A percentile compares a stretch with the other conserved stretches of the same genome.
These are phyloP conservation scores for Hoplodrina blanda DNA, from an alignment of 2,888 invertebrate species.

Conservation along the genomic window DNA sequence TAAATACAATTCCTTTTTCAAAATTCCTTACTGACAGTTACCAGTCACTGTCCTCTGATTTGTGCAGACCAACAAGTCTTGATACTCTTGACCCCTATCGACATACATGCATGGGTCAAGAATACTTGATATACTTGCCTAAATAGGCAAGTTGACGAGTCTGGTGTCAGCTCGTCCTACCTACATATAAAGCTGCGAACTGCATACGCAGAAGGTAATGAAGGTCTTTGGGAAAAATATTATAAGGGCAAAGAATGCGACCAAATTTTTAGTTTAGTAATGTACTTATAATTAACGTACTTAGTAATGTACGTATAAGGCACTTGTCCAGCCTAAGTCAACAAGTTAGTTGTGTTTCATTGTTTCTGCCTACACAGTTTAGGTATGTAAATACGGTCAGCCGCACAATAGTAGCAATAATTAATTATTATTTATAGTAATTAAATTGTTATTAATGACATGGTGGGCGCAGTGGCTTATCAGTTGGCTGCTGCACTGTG, in stretches of 20 bases:
- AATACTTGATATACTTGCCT: constrained; percentile 45
- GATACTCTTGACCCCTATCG: constrained; percentile 50
- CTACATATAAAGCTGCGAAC: neutral
- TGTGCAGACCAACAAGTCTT: constrained; percentile 41
- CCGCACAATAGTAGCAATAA: too few relatives aligned
- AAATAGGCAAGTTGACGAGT: constrained; percentile 58
- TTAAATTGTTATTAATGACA: too few relatives aligned
- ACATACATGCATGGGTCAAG: constrained; percentile 47
- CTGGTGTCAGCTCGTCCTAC: neutral
- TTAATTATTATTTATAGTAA: too few relatives aligned
- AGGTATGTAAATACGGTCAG: too few relatives aligned
- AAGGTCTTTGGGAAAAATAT: constrained; percentile 10
- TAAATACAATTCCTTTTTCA: neutral
- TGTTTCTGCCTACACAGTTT: too few relatives aligned
- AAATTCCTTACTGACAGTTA: neutral
- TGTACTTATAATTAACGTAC: too few relatives aligned
- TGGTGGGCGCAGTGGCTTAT: too few relatives aligned
- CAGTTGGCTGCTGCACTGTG: too few relatives aligned
- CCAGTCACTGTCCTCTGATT: constrained; percentile 10
- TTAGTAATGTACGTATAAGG: too few relatives aligned
- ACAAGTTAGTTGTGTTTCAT: too few relatives aligned
- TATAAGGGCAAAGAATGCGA: neutral
- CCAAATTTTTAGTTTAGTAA: neutral
- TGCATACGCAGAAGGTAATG: neutral
- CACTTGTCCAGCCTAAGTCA: too few relatives aligned